Conservation (phyloP, 2,113 vertebrate species). For the Pluvialis apricaria region DNA sequence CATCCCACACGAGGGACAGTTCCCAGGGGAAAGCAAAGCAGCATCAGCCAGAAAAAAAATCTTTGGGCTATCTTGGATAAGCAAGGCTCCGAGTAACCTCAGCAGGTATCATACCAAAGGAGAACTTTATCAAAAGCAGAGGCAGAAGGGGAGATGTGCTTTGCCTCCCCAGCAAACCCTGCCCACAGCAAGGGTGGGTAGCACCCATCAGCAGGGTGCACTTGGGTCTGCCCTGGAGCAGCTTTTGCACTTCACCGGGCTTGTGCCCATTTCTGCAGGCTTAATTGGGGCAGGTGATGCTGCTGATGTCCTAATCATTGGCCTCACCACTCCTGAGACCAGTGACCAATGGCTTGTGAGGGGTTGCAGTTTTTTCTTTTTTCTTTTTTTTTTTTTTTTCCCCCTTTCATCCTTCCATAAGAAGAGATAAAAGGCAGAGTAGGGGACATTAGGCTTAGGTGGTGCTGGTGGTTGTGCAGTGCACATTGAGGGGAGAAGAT, state of each 20-base stretch:
- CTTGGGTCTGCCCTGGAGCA: not conserved
- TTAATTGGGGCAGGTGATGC: not conserved
- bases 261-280: not conserved
- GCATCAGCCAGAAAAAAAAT: not conserved
- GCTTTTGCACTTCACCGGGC: not conserved
- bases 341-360: not conserved
- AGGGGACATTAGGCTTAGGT: fast-evolving
- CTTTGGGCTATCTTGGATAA: not conserved
- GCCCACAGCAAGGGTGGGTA: not conserved
- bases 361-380: not conserved
- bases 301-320: not conserved
- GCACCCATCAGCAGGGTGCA: no score
- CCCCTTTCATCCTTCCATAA: not conserved
- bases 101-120: not conserved
- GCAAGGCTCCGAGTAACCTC: not conserved
- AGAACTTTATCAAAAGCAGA: not conserved
- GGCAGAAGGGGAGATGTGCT: not conserved
- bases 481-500: fast-evolving
- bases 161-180: not conserved
- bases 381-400: not conserved
- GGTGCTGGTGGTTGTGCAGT: not conserved
- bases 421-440: not conserved
- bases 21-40: not conserved
- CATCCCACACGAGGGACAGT: not conserved
- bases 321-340: not conserved